These are phyloP conservation scores for Euthynnus affinis DNA, from an alignment of 2,797 vertebrate genomes.

Conservation along the genomic window DNA sequence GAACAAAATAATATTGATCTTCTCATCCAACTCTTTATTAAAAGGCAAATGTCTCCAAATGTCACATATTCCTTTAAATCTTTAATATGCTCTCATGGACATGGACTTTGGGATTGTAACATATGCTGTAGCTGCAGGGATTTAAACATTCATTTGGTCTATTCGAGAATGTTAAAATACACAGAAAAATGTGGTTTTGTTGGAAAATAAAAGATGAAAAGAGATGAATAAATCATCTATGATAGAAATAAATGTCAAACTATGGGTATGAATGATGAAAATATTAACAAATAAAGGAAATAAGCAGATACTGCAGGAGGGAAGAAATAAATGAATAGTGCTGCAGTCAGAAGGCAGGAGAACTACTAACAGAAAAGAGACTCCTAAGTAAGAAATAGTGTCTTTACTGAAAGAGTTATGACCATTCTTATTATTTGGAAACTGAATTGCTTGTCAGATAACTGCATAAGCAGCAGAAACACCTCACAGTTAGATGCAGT, in stretches of 20 bases:
- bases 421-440: conserved; percentile 43
- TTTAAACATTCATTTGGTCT: conserved; percentile 5
- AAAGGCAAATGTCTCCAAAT: not conserved
- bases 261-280: conserved; percentile 66
- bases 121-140: not conserved
- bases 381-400: conserved; percentile 31
- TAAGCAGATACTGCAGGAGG: conserved; percentile 39
- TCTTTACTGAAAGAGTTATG: conserved; percentile 24
- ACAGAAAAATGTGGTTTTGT: not conserved
- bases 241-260: conserved; percentile 35
- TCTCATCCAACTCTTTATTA: too few relatives aligned
- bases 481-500: conserved; percentile 65
- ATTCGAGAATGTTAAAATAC: conserved; percentile 36
- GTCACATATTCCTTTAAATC: conserved; percentile 2
- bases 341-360: not conserved
- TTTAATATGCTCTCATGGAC: not conserved
- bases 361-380: conserved; percentile 20
- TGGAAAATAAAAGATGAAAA: conserved; percentile 39
- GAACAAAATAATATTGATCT: not conserved
- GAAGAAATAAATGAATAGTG: conserved; percentile 35
- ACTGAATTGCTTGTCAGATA: conserved; percentile 68
- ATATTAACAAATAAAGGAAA: conserved; percentile 47
- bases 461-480: conserved; percentile 74
- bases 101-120: not conserved
- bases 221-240: conserved; percentile 41